Evolutionary conservation across 2,888 invertebrate species (phyloP), one percentile per base, ranked within the genome.

Genomic region (Erebia aethiops): DNA sequence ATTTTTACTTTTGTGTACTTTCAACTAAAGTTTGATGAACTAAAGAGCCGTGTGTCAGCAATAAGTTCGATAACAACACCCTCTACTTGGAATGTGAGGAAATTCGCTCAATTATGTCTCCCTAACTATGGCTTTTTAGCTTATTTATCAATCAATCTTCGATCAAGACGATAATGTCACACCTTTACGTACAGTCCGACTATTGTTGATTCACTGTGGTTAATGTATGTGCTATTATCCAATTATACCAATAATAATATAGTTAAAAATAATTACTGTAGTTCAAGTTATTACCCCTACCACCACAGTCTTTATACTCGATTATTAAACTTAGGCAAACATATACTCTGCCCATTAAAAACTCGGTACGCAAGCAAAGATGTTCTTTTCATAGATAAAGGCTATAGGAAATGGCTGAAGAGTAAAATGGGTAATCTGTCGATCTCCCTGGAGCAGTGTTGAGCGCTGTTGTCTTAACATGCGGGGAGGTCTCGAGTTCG

Each of bases 101-200:
- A 92, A 91, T 88, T 89, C 84, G 87, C 90, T 88, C 91, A 92
- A 92, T 92, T 92, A 91, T 91, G 86, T 87, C 86, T 81, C 86
- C 87, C 82, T 74, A 71, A 79, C 79, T 81, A 81, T 77, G 78
- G 87, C 90, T 90, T 91, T 92, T 92, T 91, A 88, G 88, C 87
- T 87, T 88, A 86, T 88, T 91, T 92, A 92, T 89, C 90, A 89
- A 90, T 89, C 89, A 90, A 92, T 92, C 91, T 91, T 81, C 81
- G 90, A 92, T 91, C 82, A 82, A 81, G 78, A 79, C 80, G 91
- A 91, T 91, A 91, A 82, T 80, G 49, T 61, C 82, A 80, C 83
- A 84, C 85, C 81, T 82, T 83, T n/a, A 84, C 80, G 84, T 82
- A 58, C 67, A 64, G 56, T 61, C 84, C 84, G 85, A 85, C 77